A percentile compares a stretch with the other conserved stretches of the same genome.
phyloP scores from a whole-genome alignment of 2,888 invertebrate genomes.

The Psylliodes chrysocephalus region DNA sequence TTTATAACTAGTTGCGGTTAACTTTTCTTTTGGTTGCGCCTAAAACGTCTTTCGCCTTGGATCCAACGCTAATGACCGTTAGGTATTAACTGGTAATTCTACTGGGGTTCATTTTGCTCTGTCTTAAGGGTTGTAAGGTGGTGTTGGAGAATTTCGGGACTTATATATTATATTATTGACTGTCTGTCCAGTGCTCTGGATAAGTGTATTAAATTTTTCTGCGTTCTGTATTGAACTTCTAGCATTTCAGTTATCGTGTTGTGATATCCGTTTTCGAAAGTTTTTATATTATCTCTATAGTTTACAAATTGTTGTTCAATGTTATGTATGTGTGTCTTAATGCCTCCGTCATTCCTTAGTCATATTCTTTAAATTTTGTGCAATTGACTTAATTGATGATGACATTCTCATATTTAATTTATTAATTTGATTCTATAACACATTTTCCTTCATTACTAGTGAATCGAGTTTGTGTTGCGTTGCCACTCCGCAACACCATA shows the following conservation, averaged over 20 bases:
- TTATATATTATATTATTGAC: neutral
- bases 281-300: neutral
- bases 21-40: no score
- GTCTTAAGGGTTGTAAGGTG: no score
- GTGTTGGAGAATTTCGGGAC: no score
- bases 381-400: neutral
- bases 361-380: neutral
- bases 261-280: neutral
- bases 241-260: neutral
- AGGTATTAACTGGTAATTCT: no score
- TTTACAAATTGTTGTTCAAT: neutral
- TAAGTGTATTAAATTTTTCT: neutral
- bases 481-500: constrained; percentile 1
- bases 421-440: neutral
- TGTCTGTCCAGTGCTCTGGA: neutral
- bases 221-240: neutral
- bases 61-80: no score
- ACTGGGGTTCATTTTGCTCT: no score
- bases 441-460: constrained; percentile 1
- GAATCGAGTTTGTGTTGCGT: no score
- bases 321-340: neutral
- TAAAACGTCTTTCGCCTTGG: no score
- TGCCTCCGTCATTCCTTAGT: neutral
- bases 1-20: no score
- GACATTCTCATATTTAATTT: no score